Evolutionary conservation across 1,140 invertebrate genomes (phyloP).

Genomic region (Hyles euphorbiae): DNA sequence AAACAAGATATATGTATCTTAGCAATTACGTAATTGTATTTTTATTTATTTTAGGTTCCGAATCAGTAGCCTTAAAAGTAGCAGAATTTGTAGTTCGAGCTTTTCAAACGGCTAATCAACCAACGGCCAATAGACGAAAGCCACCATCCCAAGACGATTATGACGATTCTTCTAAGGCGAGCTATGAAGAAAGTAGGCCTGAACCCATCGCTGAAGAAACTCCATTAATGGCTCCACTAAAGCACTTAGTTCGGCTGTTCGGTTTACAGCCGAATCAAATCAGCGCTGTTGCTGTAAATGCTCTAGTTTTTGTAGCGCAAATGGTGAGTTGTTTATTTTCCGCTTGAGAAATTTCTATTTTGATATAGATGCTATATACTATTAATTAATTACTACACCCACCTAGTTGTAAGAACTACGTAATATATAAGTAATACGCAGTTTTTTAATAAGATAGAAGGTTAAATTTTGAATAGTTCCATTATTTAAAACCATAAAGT

Average conservation of each 20-base stretch:
- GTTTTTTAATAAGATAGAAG: too few relatives aligned
- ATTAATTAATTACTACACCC: too few relatives aligned
- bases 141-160: constrained; percentile 13
- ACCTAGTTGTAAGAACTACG: too few relatives aligned
- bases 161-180: constrained; percentile 26
- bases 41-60: constrained; percentile 42
- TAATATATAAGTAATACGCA: too few relatives aligned
- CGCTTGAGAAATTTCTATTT: too few relatives aligned
- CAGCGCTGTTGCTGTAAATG: constrained; percentile 86
- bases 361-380: too few relatives aligned
- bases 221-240: constrained; percentile 41
- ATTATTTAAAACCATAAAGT: too few relatives aligned
- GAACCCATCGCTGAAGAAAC: constrained; percentile 38
- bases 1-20: too few relatives aligned
- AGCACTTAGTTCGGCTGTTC: constrained; percentile 80
- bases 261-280: constrained; percentile 85
- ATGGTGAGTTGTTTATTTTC: constrained; percentile 76
- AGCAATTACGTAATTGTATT: too few relatives aligned
- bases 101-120: constrained; percentile 42
- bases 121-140: constrained; percentile 20
- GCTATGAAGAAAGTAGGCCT: constrained; percentile 29
- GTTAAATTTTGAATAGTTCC: too few relatives aligned
- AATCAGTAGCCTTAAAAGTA: constrained; percentile 61
- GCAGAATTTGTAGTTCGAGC: constrained; percentile 66
- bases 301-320: constrained; percentile 88